Base-by-base conservation (phyloP, 2,113 vertebrate species). In the Colinus virginianus region DNA sequence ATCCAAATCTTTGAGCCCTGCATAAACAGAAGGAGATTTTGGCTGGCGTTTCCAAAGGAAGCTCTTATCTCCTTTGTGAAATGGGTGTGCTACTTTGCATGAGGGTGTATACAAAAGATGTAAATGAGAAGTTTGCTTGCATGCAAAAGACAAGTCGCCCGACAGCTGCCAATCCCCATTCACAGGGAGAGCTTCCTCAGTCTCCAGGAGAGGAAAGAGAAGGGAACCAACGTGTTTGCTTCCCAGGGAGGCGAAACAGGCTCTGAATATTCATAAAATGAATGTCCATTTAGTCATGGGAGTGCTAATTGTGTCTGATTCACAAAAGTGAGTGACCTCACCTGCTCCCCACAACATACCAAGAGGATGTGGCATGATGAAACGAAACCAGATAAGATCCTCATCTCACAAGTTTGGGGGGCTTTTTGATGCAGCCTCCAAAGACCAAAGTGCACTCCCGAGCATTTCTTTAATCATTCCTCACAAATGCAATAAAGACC, bases 181-280 rank as follows among this genome's bases (percentile, higher is more conserved):
- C 97, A 97, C 90, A 55, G 84, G 91, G 84, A 92, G 93, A 95
- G 95, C 26, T 90, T 94, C 94, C 68, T 16, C 48, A 43, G 90
- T 92, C 95, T 93, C 95, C 68, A 93, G 93, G 81, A 95, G 90
- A 97, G 90, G 84, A 81, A 94, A 61, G 97, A 87, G 95, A 97
- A 96, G 72, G 78, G 88, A 95, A 97, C 95, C 89, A 93, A 96
- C 88, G 74, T 80, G 95, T 90, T 96, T 87, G 89, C 96, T 97
- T 98, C 97, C 97, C 98, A 98, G 96, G 97, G 95, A 98, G 92
- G 94, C 53, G 70, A 97, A 97, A 92, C 45, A 91, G 79, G 70
- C 62, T 89, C 94, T 98, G 97, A 98, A 98, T 98, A 98, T 98
- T 98, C 97, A 98, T 97, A 94, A 97, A 96, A 94, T 93, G 91